Conservation (phyloP, 2,797 vertebrate species). For the Manis pentadactyla region DNA sequence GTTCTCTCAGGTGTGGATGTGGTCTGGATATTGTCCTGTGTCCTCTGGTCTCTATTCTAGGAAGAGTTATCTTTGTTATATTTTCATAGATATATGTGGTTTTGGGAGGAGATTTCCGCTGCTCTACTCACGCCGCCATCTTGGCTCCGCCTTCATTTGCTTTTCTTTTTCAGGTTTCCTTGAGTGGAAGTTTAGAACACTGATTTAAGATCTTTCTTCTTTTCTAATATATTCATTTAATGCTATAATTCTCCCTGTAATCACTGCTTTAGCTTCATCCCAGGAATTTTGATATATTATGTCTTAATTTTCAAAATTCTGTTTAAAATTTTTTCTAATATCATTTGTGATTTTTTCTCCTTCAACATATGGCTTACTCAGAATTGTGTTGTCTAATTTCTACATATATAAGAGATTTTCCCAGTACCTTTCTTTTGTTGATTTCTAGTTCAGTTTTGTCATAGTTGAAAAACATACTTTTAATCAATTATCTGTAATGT, state of each 20-base stretch:
- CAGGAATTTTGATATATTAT: neutral
- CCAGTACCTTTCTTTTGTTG: neutral
- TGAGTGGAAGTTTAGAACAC: neutral
- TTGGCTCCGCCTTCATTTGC: neutral
- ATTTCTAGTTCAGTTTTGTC: neutral
- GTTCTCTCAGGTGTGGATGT: no score
- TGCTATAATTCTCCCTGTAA: neutral
- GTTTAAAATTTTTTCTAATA: neutral
- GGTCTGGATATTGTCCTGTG: no score
- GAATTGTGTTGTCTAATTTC: neutral
- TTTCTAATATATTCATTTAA: neutral
- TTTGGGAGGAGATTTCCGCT: no score
- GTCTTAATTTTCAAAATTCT: neutral
- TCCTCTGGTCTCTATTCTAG: no score
- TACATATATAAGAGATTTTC: neutral
- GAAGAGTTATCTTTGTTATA: no score
- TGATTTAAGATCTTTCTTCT: neutral
- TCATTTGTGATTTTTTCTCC: neutral
- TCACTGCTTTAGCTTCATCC: neutral
- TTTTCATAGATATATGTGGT: no score
- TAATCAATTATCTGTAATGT: neutral
- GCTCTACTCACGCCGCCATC: no score
- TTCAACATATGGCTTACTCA: neutral
- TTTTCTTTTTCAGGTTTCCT: neutral
- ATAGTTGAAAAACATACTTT: neutral